Evolutionary conservation across 2,797 vertebrate genomes (phyloP), one percentile per base, ranked within the genome.

Genomic region (Chrysocyon brachyurus): DNA sequence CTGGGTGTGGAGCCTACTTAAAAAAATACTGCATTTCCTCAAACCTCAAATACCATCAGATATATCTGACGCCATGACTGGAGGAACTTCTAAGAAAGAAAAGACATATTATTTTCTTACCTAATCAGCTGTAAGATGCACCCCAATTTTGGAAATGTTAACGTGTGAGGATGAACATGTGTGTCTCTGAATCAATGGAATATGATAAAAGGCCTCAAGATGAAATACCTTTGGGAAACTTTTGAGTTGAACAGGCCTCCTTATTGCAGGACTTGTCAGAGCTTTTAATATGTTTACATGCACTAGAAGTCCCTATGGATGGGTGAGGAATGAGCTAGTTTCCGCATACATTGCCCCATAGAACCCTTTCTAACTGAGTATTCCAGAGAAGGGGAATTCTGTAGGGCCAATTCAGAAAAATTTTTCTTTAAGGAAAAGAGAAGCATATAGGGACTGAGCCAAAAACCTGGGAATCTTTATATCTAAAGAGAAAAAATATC

Each of bases 171-270:
- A 31, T 17, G 56, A 64, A 94, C 49, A 78, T 16, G 49, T 66
- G 14, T n/a, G 75, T 46, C 88, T 63, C 56, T 68, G 52, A 77
- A 75, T 63, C 81, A 91, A 90, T 63, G 57, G 54, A 73, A 64
- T 63, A 46, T 21, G 72, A 26, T 22, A 21, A 73, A 84, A 77
- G 36, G 36, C 72, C 26, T 84, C 59, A 16, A 57, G 56, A 33
- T 64, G 33, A 75, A 88, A 88, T 54, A n/a, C 14, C 8, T 73
- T 57, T 90, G 70, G 64, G 31, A 79, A 79, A 63, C 21, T 54
- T 40, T 81, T 36, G 24, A 66, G 24, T 52, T 54, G 61, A 61
- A 46, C 10, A 21, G n/a, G 26, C 5, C 46, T 84, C 36, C 61
- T 91, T 16, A 24, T 28, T 31, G 26, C 7, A 10, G 70, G 28